Conservation (phyloP, 64 coral and sea anemone genomes). For the Hydrozoanthus tunicans region DNA sequence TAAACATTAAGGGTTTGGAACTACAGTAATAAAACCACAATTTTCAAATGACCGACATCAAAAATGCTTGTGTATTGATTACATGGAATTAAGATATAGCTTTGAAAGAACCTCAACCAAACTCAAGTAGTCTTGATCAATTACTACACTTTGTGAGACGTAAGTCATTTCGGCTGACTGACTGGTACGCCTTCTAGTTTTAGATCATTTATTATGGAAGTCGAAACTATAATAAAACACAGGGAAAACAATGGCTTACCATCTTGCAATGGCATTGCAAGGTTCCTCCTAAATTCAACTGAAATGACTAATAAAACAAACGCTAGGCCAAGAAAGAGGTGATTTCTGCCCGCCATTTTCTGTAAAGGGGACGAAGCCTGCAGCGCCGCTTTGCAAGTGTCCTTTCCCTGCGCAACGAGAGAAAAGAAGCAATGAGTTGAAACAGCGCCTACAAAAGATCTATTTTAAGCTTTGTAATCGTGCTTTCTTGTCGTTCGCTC, state of each 20-base stretch:
- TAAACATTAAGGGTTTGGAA: not conserved
- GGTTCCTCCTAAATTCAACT: constrained; percentile 29
- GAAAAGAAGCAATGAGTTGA: not conserved
- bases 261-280: constrained; percentile 44
- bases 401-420: not conserved
- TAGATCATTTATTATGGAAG: constrained; percentile 26
- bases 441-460: not conserved
- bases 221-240: not conserved
- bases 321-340: not conserved
- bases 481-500: not conserved
- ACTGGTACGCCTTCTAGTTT: not conserved
- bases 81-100: too few relatives aligned
- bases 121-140: not conserved
- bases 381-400: not conserved
- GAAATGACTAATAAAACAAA: constrained; percentile 20
- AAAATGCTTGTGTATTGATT: too few relatives aligned
- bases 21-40: not conserved
- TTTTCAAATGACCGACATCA: not conserved
- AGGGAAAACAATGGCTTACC: constrained; percentile 13
- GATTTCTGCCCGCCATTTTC: not conserved
- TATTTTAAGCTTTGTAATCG: not conserved
- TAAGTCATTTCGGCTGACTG: not conserved
- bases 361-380: not conserved
- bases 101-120: not conserved
- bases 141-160: not conserved